Evolutionary conservation across 2,113 vertebrate species (phyloP).

Genomic region (Numida meleagris): DNA sequence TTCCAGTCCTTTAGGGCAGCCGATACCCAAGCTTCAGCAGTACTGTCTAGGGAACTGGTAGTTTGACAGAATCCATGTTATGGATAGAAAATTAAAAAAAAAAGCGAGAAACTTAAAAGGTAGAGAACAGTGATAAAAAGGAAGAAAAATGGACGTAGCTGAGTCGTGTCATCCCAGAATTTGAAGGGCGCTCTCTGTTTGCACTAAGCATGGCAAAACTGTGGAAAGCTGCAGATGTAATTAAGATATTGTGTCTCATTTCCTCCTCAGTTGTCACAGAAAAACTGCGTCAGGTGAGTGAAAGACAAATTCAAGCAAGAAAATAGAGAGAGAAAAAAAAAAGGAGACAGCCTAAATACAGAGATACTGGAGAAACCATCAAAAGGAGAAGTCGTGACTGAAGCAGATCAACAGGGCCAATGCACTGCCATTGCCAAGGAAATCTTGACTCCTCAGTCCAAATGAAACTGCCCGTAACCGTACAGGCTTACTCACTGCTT

Average conservation of each 20-base stretch:
- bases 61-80: neutral
- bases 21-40: neutral
- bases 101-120: neutral
- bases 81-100: neutral
- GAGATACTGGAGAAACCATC: neutral
- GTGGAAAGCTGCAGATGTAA: neutral
- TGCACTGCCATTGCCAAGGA: slow-evolving; percentile 1
- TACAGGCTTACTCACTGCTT: slow-evolving; percentile 3
- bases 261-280: neutral
- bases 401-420: neutral
- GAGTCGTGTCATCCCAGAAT: neutral
- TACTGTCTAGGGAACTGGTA: neutral
- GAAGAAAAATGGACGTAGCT: neutral
- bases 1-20: neutral
- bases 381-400: neutral
- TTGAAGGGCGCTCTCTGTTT: neutral
- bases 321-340: neutral
- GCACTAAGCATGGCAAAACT: neutral
- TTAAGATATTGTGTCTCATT: neutral
- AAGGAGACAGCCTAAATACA: neutral
- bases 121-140: neutral
- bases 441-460: slow-evolving; percentile 11
- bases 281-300: neutral
- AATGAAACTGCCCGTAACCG: neutral
- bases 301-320: neutral